Evolutionary conservation across 2,797 vertebrate genomes (phyloP), one percentile per base, ranked within the genome.

Genomic region (Caiman crocodilus): DNA sequence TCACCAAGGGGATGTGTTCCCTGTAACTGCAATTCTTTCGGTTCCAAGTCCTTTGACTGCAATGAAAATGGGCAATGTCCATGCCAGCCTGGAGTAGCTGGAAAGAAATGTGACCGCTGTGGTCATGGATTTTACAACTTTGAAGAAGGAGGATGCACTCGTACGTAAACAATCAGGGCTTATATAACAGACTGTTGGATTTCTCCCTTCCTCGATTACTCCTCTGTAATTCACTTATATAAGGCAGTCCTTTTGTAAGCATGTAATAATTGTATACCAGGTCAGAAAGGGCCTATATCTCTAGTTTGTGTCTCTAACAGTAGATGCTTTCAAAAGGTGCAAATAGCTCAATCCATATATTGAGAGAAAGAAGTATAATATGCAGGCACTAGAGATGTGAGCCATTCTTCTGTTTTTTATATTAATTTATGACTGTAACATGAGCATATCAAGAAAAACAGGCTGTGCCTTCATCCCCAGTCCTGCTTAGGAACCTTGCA

Each of bases 11-110:
- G 97, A n/a, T 99, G 99, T 56, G 78, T 98, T 80, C 99, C 99
- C 0, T 99, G 99, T 93, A 98, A 99, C 96, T 99, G 99, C 91
- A 99, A 99, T 97, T 99, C 99, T 1, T 99, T 99, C 84, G 99
- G 99, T 7, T 99, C 99, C 80, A 99, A 99, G 95, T 99, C 99
- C 1, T 99, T 99, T 0, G 99, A 99, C 96, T 99, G 99, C 8
- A 97, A 99, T 86, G 99, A 98, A 80, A 97, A 61, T 1, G 99
- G 99, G 15, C 99, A 99, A 83, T 99, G 99, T 92, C 98, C 98
- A 7, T 99, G 99, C 95, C 99, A 99, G 93, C 99, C 99, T 1
- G 99, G 99, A 30, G 99, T 99, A 84, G 82, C 96, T 0, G 99
- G 99, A 35, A 98, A 98, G 95, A 99, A 99, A 95, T 99, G 99